A percentile compares a stretch with the other conserved stretches of the same genome.
These are phyloP conservation scores for Nipponia nippon DNA, from an alignment of 2,113 vertebrate species.

Conservation along the genomic window DNA sequence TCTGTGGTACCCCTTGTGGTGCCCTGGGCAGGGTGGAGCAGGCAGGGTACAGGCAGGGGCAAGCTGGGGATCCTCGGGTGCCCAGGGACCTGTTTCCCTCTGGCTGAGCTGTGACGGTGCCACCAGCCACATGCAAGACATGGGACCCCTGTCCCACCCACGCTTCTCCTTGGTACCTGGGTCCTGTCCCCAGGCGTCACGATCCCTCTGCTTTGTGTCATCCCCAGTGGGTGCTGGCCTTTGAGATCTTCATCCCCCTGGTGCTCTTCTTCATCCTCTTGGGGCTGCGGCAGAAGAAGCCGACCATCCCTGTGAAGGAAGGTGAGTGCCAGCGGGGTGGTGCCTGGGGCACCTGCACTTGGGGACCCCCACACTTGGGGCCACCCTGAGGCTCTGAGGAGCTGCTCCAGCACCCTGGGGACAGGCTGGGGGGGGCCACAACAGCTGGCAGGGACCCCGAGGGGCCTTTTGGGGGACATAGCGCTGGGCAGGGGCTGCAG, in stretches of 20 bases:
- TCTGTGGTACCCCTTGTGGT: background rate
- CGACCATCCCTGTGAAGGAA: conserved; percentile 94
- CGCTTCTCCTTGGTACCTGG: background rate
- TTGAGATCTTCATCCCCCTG: conserved; percentile 94
- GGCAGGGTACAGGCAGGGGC: background rate
- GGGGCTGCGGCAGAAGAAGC: conserved; percentile 94
- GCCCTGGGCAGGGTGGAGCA: background rate
- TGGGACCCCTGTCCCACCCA: background rate
- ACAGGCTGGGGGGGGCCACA: fast-evolving
- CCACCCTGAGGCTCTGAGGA: background rate
- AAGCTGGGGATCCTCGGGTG: background rate
- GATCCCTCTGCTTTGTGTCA: background rate
- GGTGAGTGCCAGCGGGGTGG: conserved; percentile 67
- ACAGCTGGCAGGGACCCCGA: background rate
- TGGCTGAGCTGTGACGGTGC: background rate
- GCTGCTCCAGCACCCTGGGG: background rate
- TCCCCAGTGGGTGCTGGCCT: conserved; percentile 91
- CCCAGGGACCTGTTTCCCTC: background rate
- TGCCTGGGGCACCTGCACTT: background rate
- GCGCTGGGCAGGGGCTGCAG: background rate
- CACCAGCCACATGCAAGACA: no score
- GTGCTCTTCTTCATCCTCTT: conserved; percentile 96
- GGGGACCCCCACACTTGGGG: background rate
- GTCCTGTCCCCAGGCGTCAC: background rate
- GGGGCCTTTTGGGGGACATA: background rate